Base-by-base conservation (phyloP, 2,888 invertebrate species). In the Pediacus dermestoides region DNA sequence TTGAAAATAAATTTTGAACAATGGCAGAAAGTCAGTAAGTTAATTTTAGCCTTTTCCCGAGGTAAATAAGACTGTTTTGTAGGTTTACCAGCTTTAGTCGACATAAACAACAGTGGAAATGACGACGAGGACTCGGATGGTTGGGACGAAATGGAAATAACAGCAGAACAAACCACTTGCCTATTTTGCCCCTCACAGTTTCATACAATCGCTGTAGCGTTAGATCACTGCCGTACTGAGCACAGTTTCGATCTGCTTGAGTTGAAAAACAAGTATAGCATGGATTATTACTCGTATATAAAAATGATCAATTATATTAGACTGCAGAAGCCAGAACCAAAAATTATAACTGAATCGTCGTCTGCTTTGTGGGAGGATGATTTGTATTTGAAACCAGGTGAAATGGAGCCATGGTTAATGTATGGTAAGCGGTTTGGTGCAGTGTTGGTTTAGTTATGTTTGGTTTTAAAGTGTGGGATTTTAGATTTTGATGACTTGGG, bases 301-400 rank as follows among this genome's bases (percentile, higher is more conserved):
- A 87, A 87, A 64, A 67, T 91, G 57, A 78, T 91, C 1, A 91
- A 90, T 69, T 91, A 80, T 57, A 82, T 90, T 43, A 78, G 87
- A 53, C 73, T 70, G 8, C 74, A 79, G 34, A 80, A 80, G 45
- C 70, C 80, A 1, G 70, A 68, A 32, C 68, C 82, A 0, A 74
- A 77, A 41, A 73, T 75, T 26, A 72, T 76, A 48, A 66, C 70
- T 3, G 55, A 61, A 25, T 63, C 77, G 9, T 67, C 71, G 28
- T 65, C 70, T 42, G 70, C 75, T 1, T 63, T 78, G 3, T 92
- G 90, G 90, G 75, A 78, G 7, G 80, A 80, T 54, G 88, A 90
- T 37, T 78, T 77, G 50, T 91, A 86, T 64, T 72, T 92, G 39
- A 83, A 81, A 61, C 88, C 92, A 0, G 75, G 80, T 2, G 77